phyloP scores from a whole-genome alignment of 2,888 invertebrate genomes.

The Blomia tropicalis region DNA sequence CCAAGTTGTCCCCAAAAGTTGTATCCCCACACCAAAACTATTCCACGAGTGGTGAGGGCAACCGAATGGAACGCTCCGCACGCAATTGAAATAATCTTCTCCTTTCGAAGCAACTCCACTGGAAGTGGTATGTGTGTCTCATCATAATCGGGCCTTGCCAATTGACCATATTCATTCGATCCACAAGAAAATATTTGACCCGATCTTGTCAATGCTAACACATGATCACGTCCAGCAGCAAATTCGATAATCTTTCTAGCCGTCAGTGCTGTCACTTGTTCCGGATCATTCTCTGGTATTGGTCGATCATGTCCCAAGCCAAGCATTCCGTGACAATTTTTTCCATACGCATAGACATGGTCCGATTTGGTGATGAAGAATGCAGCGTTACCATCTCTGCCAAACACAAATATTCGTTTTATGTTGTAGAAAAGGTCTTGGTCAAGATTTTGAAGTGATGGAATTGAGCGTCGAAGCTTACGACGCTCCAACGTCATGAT shows the following conservation, averaged over 20 bases:
- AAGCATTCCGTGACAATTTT: background rate
- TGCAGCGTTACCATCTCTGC: background rate
- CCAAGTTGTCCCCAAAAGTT: conserved; percentile 16
- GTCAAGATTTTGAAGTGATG: background rate
- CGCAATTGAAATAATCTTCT: background rate
- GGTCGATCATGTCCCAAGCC: background rate
- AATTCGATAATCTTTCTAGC: background rate
- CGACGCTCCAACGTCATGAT: conserved; percentile 9
- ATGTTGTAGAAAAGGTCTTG: background rate
- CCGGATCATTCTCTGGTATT: conserved; percentile 7
- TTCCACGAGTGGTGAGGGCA: background rate
- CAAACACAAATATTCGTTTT: background rate
- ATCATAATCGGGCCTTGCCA: background rate
- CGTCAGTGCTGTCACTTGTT: background rate
- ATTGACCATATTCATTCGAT: conserved; percentile 9
- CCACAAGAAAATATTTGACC: background rate
- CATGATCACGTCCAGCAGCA: background rate
- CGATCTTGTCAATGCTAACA: background rate
- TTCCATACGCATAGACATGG: conserved; percentile 6
- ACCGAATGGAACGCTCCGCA: conserved; percentile 14
- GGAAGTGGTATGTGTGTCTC: background rate
- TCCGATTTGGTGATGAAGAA: background rate
- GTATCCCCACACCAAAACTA: background rate
- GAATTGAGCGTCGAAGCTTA: conserved; percentile 12
- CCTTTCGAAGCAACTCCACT: background rate